Conservation (phyloP, 1,140 invertebrate species). For the Drosophila nannoptera region DNA sequence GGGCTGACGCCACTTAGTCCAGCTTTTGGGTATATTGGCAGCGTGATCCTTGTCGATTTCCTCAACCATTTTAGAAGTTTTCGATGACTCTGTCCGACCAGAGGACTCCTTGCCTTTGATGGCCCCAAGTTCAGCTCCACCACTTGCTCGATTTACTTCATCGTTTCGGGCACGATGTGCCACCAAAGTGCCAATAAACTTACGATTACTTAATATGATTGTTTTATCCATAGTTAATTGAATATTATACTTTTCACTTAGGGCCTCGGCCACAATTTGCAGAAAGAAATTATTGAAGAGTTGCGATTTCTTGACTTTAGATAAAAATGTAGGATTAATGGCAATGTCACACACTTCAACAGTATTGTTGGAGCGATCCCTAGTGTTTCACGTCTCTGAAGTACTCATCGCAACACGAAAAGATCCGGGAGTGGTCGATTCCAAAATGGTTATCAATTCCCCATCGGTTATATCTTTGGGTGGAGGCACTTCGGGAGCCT, state of each 20-base stretch:
- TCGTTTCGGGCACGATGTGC: constrained; percentile 86
- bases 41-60: constrained; percentile 75
- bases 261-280: constrained; percentile 86
- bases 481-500: constrained; percentile 86
- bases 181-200: constrained; percentile 86
- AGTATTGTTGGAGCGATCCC: constrained; percentile 86
- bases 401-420: constrained; percentile 94
- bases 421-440: constrained; percentile 84
- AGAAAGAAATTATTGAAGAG: constrained; percentile 88
- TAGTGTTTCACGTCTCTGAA: constrained; percentile 87
- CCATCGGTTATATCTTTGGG: constrained; percentile 90
- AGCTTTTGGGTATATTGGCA: constrained; percentile 21
- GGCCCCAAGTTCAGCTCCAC: constrained; percentile 57
- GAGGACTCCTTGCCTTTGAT: background rate
- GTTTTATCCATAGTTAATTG: constrained; percentile 83
- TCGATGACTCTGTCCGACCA: background rate
- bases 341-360: constrained; percentile 88
- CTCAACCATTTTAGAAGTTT: constrained; percentile 42
- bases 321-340: constrained; percentile 86
- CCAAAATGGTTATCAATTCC: constrained; percentile 85
- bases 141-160: constrained; percentile 79
- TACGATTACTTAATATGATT: constrained; percentile 82
- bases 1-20: constrained; percentile 43
- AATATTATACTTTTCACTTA: constrained; percentile 87
- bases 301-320: constrained; percentile 84